Evolutionary conservation across 2,888 invertebrate species (phyloP).

Genomic region (Xanthia icteritia): DNA sequence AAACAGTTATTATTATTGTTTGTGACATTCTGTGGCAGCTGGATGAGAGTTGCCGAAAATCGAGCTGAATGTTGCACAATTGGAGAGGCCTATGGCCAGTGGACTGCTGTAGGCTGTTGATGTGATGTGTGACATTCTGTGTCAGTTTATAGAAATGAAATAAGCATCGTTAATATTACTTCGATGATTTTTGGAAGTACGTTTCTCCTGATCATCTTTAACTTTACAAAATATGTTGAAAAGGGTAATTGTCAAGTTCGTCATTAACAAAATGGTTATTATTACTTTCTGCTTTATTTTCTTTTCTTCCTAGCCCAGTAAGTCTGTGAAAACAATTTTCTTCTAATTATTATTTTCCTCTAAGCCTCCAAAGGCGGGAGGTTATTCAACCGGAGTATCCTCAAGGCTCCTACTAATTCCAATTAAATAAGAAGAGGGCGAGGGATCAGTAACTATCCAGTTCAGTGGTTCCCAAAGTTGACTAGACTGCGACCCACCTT

Average conservation of each 20-base stretch:
- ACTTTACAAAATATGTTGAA: not conserved
- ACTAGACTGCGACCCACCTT: no score
- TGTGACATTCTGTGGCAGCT: not conserved
- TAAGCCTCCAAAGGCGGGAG: slow-evolving; percentile 22
- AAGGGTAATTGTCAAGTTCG: not conserved
- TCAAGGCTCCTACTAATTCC: slow-evolving; percentile 55
- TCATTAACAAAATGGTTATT: not conserved
- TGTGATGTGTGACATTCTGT: no score
- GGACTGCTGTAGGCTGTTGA: no score
- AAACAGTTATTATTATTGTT: slow-evolving; percentile 25
- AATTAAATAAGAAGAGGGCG: slow-evolving; percentile 52
- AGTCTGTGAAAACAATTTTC: slow-evolving; percentile 22
- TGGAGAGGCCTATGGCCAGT: no score
- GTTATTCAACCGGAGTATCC: slow-evolving; percentile 50
- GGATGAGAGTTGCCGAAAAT: no score
- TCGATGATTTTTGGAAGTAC: not conserved
- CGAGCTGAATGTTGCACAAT: no score
- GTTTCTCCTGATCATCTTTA: not conserved
- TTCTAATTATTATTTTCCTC: slow-evolving; percentile 17
- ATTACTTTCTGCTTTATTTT: not conserved
- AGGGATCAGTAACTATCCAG: slow-evolving; percentile 45
- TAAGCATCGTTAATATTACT: not conserved
- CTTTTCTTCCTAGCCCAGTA: not conserved
- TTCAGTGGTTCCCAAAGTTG: no score
- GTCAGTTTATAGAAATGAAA: not conserved